Base-by-base conservation (phyloP, 1,140 invertebrate species). In the Semibalanus balanoides region DNA sequence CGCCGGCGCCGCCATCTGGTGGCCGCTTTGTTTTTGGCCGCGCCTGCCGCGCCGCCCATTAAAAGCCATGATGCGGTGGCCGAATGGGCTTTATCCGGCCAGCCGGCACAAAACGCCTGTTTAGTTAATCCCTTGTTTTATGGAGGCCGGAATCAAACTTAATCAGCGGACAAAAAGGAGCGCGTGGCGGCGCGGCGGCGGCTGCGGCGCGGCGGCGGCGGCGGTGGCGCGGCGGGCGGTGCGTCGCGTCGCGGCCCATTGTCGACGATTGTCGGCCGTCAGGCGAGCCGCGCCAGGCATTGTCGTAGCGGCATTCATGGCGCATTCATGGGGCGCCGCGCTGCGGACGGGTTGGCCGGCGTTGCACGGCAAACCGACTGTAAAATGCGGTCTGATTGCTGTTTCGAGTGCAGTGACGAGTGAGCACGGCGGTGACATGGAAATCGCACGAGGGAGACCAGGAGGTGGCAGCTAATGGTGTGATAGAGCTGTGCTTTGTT, bases 61-160 rank as follows among this genome's bases (percentile, higher is more conserved):
- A 64, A 64, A 64, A 64, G 22, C 51, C 14, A 64, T 64, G 51
- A 64, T 64, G 51, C 51, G 51, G 51, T 64, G 51, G 22, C 51
- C 51, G 11, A 64, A 64, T 64, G 51, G 22, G 22, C 51, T 22
- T 64, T 64, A 64, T 64, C 51, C 51, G 51, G 22, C 51, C 14
- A 64, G 51, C 14, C 51, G 51, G 51, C 51, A 64, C 51, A 64
- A 64, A 64, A 64, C 51, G 51, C 51, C 51, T 64, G 51, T 64
- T 64, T 64, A 64, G 51, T 64, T 64, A 64, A 64, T 64, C 51
- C 51, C 14, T 64, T 64, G 51, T 64, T 64, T 64, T 64, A 64
- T 64, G 51, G 22, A 64, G 51, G 51, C 51, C 51, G 51, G 51
- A 64, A 64, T 64, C 51, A 64, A 64, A 64, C 51, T 64, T 64